These are phyloP conservation scores for Conops quadrifasciatus DNA, from an alignment of 2,888 invertebrate species.

Conservation along the genomic window DNA sequence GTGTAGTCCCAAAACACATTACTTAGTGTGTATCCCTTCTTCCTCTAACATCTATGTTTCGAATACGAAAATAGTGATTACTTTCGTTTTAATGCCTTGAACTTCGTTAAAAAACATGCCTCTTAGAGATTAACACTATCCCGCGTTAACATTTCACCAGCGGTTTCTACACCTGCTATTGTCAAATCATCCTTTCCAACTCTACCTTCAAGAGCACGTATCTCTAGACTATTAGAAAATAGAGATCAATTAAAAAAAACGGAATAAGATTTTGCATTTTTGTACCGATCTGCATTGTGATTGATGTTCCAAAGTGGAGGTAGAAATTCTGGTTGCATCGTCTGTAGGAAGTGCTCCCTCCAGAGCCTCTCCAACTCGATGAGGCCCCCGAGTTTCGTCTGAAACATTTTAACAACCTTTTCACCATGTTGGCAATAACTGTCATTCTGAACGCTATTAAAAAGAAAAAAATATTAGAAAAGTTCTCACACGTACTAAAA, in stretches of 20 bases:
- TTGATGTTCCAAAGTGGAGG: conserved; percentile 80
- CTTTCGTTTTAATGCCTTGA: too few species aligned
- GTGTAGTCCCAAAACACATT: too few species aligned
- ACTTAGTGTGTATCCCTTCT: too few species aligned
- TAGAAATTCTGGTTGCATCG: conserved; percentile 76
- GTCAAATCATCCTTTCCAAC: conserved; percentile 63
- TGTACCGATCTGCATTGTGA: conserved; percentile 75
- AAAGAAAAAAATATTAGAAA: not conserved
- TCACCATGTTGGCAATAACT: conserved; percentile 69
- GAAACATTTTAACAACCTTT: conserved; percentile 71
- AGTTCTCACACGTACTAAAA: not conserved
- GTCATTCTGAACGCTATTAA: conserved; percentile 49
- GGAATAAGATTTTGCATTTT: not conserved
- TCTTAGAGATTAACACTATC: too few species aligned
- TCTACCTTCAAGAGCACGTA: conserved; percentile 68
- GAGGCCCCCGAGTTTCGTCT: conserved; percentile 68
- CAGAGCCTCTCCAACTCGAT: conserved; percentile 76
- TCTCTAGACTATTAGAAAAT: conserved; percentile 63
- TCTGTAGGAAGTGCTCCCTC: conserved; percentile 77
- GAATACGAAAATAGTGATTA: too few species aligned
- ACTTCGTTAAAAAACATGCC: too few species aligned
- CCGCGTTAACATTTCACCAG: not conserved
- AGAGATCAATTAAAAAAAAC: not conserved
- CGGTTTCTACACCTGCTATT: conserved; percentile 58
- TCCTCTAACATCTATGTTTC: too few species aligned